Evolutionary conservation across 2,888 invertebrate genomes (phyloP).

Genomic region (Gasteruption jaculator): DNA sequence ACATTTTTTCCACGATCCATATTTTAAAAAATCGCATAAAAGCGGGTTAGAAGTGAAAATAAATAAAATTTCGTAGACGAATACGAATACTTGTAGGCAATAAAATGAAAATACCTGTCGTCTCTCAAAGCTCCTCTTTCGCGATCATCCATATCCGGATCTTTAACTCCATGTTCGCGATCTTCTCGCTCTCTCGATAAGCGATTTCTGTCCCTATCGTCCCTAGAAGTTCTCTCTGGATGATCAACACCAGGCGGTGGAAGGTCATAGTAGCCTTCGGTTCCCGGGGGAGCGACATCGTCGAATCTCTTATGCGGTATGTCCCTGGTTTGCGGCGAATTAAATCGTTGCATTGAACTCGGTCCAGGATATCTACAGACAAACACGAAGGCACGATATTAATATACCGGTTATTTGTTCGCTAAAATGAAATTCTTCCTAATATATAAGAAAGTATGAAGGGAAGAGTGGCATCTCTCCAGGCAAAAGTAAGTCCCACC

Average conservation of each 20-base stretch:
- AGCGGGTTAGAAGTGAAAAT: no score
- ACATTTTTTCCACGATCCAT: no score
- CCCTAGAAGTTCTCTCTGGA: conserved; percentile 36
- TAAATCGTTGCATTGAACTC: conserved; percentile 35
- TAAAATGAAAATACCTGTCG: conserved; percentile 36
- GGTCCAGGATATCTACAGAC: conserved; percentile 45
- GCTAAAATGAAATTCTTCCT: conserved; percentile 8
- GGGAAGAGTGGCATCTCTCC: no score
- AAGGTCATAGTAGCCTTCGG: conserved; percentile 52
- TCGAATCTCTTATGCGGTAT: conserved; percentile 45
- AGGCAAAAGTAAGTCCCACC: no score
- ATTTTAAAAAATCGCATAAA: no score
- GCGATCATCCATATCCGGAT: conserved; percentile 39
- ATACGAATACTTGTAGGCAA: not conserved
- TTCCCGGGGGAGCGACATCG: conserved; percentile 51
- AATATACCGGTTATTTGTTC: conserved; percentile 10
- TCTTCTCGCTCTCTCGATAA: conserved; percentile 38
- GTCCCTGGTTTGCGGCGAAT: conserved; percentile 34
- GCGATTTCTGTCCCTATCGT: conserved; percentile 36
- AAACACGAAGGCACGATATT: no score
- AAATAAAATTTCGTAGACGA: not conserved
- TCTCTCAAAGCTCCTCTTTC: conserved; percentile 38
- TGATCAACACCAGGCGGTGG: conserved; percentile 48
- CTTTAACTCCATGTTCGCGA: conserved; percentile 39
- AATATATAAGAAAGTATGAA: no score